Evolutionary conservation across 2,888 invertebrate genomes (phyloP).

Genomic region (Drosophila mercatorum): DNA sequence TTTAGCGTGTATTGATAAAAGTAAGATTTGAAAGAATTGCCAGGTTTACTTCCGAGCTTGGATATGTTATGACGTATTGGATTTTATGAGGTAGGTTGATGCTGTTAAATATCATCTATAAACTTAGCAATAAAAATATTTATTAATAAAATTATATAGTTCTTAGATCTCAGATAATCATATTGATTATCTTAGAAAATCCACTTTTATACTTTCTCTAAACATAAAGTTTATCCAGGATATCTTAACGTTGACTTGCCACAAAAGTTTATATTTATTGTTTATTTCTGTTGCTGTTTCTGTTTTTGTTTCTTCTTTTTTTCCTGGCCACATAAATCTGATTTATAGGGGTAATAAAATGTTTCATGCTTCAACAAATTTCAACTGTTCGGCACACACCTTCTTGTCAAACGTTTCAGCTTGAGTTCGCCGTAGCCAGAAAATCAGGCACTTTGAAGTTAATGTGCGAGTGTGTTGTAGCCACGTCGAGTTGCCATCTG

Average conservation of each 20-base stretch:
- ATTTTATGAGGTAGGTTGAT: too few relatives aligned
- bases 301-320: neutral
- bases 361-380: slow-evolving; percentile 67
- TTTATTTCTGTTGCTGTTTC: slow-evolving; percentile 1
- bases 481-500: slow-evolving; percentile 22
- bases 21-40: neutral
- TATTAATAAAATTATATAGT: too few relatives aligned
- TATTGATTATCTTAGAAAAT: neutral
- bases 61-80: neutral
- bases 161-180: neutral
- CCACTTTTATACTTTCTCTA: neutral
- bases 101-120: too few relatives aligned
- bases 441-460: slow-evolving; percentile 22
- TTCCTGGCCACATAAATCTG: slow-evolving; percentile 62
- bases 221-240: neutral
- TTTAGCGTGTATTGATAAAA: neutral
- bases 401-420: slow-evolving; percentile 24
- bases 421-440: slow-evolving; percentile 17
- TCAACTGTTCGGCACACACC: slow-evolving; percentile 48
- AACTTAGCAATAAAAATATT: too few relatives aligned
- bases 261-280: slow-evolving; percentile 8
- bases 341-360: slow-evolving; percentile 78
- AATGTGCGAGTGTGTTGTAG: slow-evolving; percentile 3
- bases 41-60: neutral
- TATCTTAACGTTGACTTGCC: neutral